Evolutionary conservation across 2,113 vertebrate genomes (phyloP).

Genomic region (Tyrannus savana): DNA sequence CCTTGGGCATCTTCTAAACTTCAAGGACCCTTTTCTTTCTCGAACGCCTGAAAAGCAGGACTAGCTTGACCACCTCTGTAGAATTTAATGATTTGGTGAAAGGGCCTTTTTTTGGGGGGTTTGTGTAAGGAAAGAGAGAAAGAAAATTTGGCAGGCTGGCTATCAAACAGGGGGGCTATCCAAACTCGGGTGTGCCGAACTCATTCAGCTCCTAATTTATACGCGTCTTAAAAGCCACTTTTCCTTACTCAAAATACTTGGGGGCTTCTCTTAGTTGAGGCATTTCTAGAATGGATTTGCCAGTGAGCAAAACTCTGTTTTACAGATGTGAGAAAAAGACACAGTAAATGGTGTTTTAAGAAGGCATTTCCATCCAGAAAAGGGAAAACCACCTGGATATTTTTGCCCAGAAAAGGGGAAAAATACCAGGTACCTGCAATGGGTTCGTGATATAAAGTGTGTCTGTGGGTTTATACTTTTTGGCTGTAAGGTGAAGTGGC

Average conservation of each 20-base stretch:
- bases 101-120: conserved; percentile 65
- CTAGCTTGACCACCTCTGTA: conserved; percentile 84
- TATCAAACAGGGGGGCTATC: conserved; percentile 14
- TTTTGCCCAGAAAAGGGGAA: not conserved
- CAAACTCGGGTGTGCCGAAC: not conserved
- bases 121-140: conserved; percentile 62
- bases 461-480: not conserved
- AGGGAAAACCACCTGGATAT: not conserved
- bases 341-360: not conserved
- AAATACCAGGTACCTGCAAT: not conserved
- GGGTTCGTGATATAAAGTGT: fast-evolving
- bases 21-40: conserved; percentile 85
- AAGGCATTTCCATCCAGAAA: not conserved
- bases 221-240: not conserved
- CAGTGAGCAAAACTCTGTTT: not conserved
- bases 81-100: conserved; percentile 85
- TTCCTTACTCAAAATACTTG: not conserved
- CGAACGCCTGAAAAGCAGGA: conserved; percentile 77
- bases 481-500: not conserved
- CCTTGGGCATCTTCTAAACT: conserved; percentile 87
- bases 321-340: fast-evolving
- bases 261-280: not conserved
- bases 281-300: not conserved
- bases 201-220: not conserved
- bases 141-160: conserved; percentile 68